These are phyloP conservation scores for Poeciliopsis paucimaculata DNA, from an alignment of 2,797 vertebrate species.

Conservation along the genomic window DNA sequence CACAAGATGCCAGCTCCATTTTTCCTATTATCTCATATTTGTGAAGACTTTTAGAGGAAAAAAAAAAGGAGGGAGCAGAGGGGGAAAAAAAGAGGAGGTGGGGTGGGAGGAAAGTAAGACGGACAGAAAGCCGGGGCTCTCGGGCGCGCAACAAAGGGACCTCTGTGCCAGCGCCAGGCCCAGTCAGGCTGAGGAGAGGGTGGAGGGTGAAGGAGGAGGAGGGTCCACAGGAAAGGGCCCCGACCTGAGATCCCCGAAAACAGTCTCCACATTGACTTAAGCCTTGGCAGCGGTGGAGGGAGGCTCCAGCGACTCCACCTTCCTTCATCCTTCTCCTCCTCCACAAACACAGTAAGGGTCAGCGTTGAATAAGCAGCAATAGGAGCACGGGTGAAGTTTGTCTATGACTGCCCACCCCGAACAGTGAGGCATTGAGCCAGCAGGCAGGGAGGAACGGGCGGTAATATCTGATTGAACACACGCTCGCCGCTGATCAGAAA, in stretches of 20 bases:
- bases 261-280: slow-evolving; percentile 95
- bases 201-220: slow-evolving; percentile 76
- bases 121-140: slow-evolving; percentile 81
- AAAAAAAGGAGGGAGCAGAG: slow-evolving; percentile 47
- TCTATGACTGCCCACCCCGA: slow-evolving; percentile 84
- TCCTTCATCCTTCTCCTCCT: slow-evolving; percentile 45
- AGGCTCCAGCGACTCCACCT: slow-evolving; percentile 78
- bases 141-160: slow-evolving; percentile 92
- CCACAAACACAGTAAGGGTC: slow-evolving; percentile 90
- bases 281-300: slow-evolving; percentile 87
- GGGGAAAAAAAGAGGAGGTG: slow-evolving; percentile 58
- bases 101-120: slow-evolving; percentile 65
- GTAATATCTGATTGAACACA: slow-evolving; percentile 65
- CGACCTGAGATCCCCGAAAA: slow-evolving; percentile 87
- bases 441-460: slow-evolving; percentile 43
- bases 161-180: slow-evolving; percentile 96
- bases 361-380: slow-evolving; percentile 97
- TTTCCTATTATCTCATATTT: slow-evolving; percentile 97
- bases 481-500: slow-evolving; percentile 54
- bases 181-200: slow-evolving; percentile 85
- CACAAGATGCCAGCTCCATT: slow-evolving; percentile 83
- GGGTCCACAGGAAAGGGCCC: slow-evolving; percentile 95
- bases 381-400: slow-evolving; percentile 93
- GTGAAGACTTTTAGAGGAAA: slow-evolving; percentile 87
- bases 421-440: slow-evolving; percentile 84